These are phyloP conservation scores for Caenorhabditis sp. DNA, from an alignment of 2,888 invertebrate species.

Conservation along the genomic window DNA sequence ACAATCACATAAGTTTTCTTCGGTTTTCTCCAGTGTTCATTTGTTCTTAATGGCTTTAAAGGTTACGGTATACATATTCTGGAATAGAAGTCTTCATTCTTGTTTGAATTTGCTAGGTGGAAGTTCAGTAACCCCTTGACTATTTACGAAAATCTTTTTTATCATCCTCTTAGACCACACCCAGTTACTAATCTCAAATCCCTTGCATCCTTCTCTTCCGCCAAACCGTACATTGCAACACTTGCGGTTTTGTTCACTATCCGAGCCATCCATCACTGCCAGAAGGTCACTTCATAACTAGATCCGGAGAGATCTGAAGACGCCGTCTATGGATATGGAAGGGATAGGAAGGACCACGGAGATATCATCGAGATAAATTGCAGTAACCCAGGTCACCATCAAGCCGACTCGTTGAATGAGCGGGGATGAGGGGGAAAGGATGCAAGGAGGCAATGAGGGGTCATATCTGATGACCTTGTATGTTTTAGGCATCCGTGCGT, in stretches of 20 bases:
- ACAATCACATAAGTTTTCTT: constrained; percentile 35
- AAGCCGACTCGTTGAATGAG: constrained; percentile 35
- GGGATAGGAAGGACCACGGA: constrained; percentile 30
- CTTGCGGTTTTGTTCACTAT: constrained; percentile 55
- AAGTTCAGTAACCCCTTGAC: constrained; percentile 3
- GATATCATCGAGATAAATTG: constrained; percentile 53
- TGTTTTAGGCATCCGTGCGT: constrained; percentile 65
- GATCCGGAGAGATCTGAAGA: constrained; percentile 44
- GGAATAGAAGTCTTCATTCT: background rate
- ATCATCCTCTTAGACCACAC: constrained; percentile 31
- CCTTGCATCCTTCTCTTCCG: background rate
- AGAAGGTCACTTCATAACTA: constrained; percentile 59
- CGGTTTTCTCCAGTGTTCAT: background rate
- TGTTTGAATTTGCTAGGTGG: background rate
- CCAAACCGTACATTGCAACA: constrained; percentile 55
- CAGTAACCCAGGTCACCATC: constrained; percentile 53
- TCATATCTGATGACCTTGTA: constrained; percentile 69
- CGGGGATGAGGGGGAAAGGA: constrained; percentile 22
- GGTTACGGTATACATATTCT: background rate
- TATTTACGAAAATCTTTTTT: background rate
- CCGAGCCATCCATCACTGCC: constrained; percentile 51
- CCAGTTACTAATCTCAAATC: constrained; percentile 12
- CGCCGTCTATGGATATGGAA: background rate
- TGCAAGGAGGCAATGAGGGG: constrained; percentile 35
- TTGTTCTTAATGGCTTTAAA: background rate